Conservation (phyloP, 2,888 invertebrate species). For the Drosophila suboccidentalis region DNA sequence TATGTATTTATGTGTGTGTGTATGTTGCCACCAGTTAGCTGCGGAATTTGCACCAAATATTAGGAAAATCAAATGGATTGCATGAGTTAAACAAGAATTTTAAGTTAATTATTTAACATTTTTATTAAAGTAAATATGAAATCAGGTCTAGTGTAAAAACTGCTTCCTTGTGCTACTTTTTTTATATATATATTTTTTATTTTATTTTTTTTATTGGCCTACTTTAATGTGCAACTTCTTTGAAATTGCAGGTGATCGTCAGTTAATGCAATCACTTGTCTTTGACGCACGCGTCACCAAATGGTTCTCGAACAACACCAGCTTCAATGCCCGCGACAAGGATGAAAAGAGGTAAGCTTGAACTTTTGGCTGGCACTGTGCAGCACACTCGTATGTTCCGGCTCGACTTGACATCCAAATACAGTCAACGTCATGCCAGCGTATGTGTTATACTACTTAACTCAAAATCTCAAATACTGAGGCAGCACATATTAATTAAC, state of each 20-base stretch:
- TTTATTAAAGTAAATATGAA: background rate
- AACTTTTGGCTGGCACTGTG: background rate
- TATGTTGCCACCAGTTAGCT: slow-evolving; percentile 68
- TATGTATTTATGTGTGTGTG: slow-evolving; percentile 7
- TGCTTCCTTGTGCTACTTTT: slow-evolving; percentile 2
- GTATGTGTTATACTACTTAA: slow-evolving; percentile 14
- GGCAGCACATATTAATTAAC: slow-evolving; percentile 71
- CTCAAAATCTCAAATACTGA: slow-evolving; percentile 28
- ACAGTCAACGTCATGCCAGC: slow-evolving; percentile 62
- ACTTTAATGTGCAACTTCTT: slow-evolving; percentile 11
- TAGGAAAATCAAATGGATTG: slow-evolving; percentile 36
- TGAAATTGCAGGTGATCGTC: slow-evolving; percentile 90
- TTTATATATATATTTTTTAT: background rate
- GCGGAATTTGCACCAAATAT: slow-evolving; percentile 70
- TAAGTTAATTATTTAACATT: slow-evolving; percentile 1
- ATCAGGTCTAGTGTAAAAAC: background rate
- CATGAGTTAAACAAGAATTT: slow-evolving; percentile 29
- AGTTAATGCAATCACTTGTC: slow-evolving; percentile 93
- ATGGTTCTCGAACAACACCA: slow-evolving; percentile 93
- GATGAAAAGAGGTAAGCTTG: slow-evolving; percentile 90
- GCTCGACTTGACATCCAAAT: slow-evolving; percentile 47
- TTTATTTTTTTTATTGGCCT: too few relatives aligned
- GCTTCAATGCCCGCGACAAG: slow-evolving; percentile 86
- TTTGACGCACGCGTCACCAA: slow-evolving; percentile 95
- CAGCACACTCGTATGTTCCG: slow-evolving; percentile 7